Evolutionary conservation across 2,797 vertebrate species (phyloP).

Genomic region (Crax fasciolata): DNA sequence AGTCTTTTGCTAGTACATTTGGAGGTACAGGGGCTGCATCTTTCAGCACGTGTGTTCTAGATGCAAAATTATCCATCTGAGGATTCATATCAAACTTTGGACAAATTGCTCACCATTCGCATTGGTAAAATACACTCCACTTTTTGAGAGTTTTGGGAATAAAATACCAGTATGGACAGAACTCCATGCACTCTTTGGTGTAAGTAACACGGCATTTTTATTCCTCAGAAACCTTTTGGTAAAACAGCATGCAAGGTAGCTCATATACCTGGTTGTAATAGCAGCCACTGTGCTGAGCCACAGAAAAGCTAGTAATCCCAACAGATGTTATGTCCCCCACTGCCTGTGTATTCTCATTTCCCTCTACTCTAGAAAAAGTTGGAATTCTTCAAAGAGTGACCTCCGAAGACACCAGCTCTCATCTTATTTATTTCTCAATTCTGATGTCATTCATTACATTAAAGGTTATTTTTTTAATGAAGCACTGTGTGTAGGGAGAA

Average conservation of each 20-base stretch:
- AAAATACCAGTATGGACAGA: neutral
- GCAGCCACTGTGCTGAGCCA: neutral
- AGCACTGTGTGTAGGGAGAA: slow-evolving; percentile 59
- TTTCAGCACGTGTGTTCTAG: neutral
- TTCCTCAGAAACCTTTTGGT: neutral
- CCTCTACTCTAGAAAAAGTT: neutral
- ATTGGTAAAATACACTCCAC: neutral
- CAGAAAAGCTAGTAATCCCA: neutral
- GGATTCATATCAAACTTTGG: neutral
- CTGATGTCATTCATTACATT: slow-evolving; percentile 56
- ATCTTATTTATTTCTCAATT: slow-evolving; percentile 45
- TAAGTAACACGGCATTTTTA: neutral
- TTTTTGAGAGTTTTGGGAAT: neutral
- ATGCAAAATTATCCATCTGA: neutral
- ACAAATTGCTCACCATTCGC: neutral
- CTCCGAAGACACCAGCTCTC: neutral
- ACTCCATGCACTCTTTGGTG: neutral
- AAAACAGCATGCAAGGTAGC: neutral
- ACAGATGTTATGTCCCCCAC: neutral
- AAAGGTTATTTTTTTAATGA: slow-evolving; percentile 73
- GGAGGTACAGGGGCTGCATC: neutral
- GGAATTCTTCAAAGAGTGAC: slow-evolving; percentile 38
- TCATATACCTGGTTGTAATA: neutral
- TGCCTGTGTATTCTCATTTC: neutral
- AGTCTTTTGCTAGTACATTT: neutral